A percentile compares a stretch with the other conserved stretches of the same genome.
Conservation (phyloP, 2,797 vertebrate species). For the Acrossocheilus wenchowensis region DNA sequence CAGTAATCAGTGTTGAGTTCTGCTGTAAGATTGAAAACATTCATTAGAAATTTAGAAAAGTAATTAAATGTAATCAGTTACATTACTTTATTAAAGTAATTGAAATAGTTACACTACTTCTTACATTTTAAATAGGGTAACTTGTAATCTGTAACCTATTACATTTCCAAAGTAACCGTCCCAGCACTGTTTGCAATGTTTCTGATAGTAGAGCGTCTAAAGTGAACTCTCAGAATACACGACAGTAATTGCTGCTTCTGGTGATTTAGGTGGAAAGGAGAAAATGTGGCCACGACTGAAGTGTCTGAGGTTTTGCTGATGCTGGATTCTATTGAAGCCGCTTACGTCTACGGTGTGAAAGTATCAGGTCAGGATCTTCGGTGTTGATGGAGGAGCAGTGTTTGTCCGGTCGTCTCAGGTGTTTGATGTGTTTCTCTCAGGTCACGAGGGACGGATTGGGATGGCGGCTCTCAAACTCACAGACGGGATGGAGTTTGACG, state of each 20-base stretch:
- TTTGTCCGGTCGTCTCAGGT: neutral
- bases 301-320: conserved; percentile 82
- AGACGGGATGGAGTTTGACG: conserved; percentile 79
- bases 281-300: conserved; percentile 91
- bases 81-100: too few relatives aligned
- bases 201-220: neutral
- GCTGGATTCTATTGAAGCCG: conserved; percentile 84
- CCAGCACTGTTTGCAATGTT: too few relatives aligned
- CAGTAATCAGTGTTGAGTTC: too few relatives aligned
- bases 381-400: neutral
- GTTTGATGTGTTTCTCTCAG: conserved; percentile 66
- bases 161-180: too few relatives aligned
- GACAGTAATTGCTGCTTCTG: neutral
- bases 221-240: neutral
- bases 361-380: conserved; percentile 81
- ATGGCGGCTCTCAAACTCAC: conserved; percentile 85
- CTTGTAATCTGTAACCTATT: too few relatives aligned
- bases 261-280: conserved; percentile 89
- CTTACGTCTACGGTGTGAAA: conserved; percentile 87
- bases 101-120: too few relatives aligned
- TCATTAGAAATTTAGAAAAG: too few relatives aligned
- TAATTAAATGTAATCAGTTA: too few relatives aligned
- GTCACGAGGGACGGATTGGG: conserved; percentile 86
- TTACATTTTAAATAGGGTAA: too few relatives aligned
- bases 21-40: too few relatives aligned